Conservation (phyloP, 2,888 invertebrate genomes). For the Clepsis dumicolana region DNA sequence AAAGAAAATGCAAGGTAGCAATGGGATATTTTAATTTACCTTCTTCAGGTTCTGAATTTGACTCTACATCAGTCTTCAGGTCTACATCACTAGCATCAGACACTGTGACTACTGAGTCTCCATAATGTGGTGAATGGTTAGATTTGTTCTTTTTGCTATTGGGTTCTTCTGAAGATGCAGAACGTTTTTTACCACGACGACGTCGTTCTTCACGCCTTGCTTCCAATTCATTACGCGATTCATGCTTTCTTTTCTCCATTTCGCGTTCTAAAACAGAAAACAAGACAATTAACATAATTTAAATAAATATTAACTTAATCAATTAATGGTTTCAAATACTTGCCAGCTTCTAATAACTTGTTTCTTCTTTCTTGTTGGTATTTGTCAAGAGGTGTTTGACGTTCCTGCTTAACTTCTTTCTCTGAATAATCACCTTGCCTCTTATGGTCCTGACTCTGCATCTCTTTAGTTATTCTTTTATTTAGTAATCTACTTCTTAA, state of each 20-base stretch:
- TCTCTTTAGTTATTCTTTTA: constrained; percentile 89
- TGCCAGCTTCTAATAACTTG: constrained; percentile 90
- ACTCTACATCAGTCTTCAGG: constrained; percentile 73
- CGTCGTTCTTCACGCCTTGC: constrained; percentile 88
- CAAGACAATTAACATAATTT: neutral
- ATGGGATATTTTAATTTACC: constrained; percentile 54
- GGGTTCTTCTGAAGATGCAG: constrained; percentile 67
- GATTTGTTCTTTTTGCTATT: constrained; percentile 72
- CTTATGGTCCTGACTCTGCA: constrained; percentile 79
- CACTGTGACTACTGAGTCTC: constrained; percentile 78
- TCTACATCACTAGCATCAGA: constrained; percentile 83
- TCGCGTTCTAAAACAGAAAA: constrained; percentile 86
- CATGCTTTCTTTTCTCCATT: constrained; percentile 92
- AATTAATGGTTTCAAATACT: constrained; percentile 44
- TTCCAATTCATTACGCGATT: constrained; percentile 90
- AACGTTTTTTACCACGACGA: constrained; percentile 79
- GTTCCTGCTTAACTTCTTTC: constrained; percentile 72
- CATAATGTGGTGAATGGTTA: constrained; percentile 70
- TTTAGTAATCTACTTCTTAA: constrained; percentile 90
- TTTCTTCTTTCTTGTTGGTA: constrained; percentile 88
- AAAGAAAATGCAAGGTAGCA: too few species aligned
- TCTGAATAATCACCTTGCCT: constrained; percentile 79
- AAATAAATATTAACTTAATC: neutral
- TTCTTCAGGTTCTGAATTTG: constrained; percentile 76
- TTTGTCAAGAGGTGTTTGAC: constrained; percentile 75